Base-by-base conservation (phyloP, 2,797 vertebrate species). In the Lepilemur septentrionalis region DNA sequence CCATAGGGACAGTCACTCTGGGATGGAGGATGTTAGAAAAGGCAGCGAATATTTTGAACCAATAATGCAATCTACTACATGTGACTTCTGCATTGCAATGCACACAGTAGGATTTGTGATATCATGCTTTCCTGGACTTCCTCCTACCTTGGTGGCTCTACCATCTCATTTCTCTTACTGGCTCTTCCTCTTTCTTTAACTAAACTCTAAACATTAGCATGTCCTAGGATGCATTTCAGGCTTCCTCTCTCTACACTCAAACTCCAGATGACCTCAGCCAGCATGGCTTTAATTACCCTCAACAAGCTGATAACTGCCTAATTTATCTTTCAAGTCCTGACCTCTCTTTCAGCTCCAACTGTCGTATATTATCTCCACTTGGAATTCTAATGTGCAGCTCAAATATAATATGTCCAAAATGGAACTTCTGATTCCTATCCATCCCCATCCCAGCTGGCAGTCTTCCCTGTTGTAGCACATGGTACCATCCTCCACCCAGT, bases 271-370 rank as follows among this genome's bases (percentile, higher is more conserved):
- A 97, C 82, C 59, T 97, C 73, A 97, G 81, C 41, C 12, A 46
- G 57, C 17, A 72, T 0, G 35, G 57, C 48, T 98, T 92, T 94
- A 93, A 95, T 95, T 92, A 67, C 28, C 41, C 75, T 91, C 59
- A 72, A 70, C 50, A 48, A 89, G 43, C 76, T 92, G 94, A 84
- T 96, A 91, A 84, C 87, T 28, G 25, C 86, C 59, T 87, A 78
- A 94, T 97, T 96, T 94, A 94, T 97, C 72, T 94, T 94, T 76
- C 25, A 75, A 35, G 43, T 86, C 23, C 23, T 90, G 91, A 93
- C 65, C 86, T 94, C 86, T 91, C 48, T 88, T 69, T 10, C 38
- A 59, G 48, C 67, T 94, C 89, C 59, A 76, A 46, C 6, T 76
- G 46, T 89, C 83, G 87, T 78, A 23, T 65, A 41, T 88, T 96